Base-by-base conservation (phyloP, 2,113 vertebrate species). In the Gobiocypris rarus region DNA sequence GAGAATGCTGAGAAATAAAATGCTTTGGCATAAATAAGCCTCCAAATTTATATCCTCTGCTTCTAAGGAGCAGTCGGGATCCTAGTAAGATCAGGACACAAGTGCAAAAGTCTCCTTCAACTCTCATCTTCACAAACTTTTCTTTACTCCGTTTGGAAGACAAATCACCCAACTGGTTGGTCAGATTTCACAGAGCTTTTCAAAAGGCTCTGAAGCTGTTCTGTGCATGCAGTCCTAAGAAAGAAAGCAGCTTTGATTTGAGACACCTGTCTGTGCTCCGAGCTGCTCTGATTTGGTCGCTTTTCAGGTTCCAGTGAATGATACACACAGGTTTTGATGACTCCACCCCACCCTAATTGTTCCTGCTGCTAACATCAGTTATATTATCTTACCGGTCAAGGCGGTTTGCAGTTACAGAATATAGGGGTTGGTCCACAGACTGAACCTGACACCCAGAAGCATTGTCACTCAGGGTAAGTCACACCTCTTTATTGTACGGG, bases 1-100 rank as follows among this genome's bases (percentile, higher is more conserved):
- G 22, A 86, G 83, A 83, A 87, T 65, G 59, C 80, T 81, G 48
- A 76, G 70, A 82, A 59, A 84, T 75, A 48, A 88, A 89, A 89
- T 77, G 70, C 84, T 24, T 38, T 75, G 83, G 71, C 63, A 10
- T 84, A 88, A 88, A 87, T 90, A 74, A 84, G 56, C 74, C 76
- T 87, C 82, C 74, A 75, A 87, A 92, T 90, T 81, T 88, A 91
- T 88, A 87, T 77, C 41, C 22, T 22, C 54, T 79, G 74, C 77
- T 75, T 88, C 83, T 45, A 28, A 52, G 82, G 70, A 76, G 58
- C 73, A 65, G 8, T 5, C 2, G 19, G 26, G 26, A n/a, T 82
- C 75, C 75, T 14, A 17, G 9, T 85, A 84, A 83, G 77, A 83
- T 75, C 56, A 54, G 65, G 63, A 81, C 15, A 52, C 76, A 59